Conservation (phyloP, 1,140 invertebrate genomes). For the Heterodera carotae region DNA sequence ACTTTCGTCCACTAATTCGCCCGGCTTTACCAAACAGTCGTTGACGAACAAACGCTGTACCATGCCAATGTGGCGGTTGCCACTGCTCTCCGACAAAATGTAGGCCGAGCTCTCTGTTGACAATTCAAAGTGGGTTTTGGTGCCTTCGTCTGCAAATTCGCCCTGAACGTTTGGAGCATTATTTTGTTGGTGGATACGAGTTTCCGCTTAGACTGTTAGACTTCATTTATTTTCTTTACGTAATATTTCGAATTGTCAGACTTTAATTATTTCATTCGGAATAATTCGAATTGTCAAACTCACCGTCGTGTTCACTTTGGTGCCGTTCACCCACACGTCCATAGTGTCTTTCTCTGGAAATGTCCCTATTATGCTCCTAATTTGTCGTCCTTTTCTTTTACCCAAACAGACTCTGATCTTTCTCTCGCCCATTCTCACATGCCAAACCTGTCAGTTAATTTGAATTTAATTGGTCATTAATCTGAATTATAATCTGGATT, state of each 20-base stretch:
- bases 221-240: too few species aligned
- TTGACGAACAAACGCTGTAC: conserved; percentile 67
- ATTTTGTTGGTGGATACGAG: too few species aligned
- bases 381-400: conserved; percentile 53
- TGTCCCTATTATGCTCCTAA: background rate
- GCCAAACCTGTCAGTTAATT: conserved; percentile 72
- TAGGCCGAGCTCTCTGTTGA: conserved; percentile 64
- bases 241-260: too few species aligned
- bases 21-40: conserved; percentile 32
- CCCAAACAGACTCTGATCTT: conserved; percentile 74
- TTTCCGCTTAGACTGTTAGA: too few species aligned
- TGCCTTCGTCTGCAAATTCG: conserved; percentile 79
- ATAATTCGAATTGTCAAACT: too few species aligned
- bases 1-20: conserved; percentile 6
- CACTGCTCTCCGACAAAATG: conserved; percentile 72
- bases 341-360: conserved; percentile 76
- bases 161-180: too few species aligned
- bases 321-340: conserved; percentile 78
- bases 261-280: too few species aligned
- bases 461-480: too few species aligned
- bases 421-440: conserved; percentile 67
- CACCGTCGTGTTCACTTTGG: conserved; percentile 73
- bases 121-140: conserved; percentile 77
- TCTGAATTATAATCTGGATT: too few species aligned
- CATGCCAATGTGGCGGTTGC: conserved; percentile 66